Evolutionary conservation across 53 echinoderm and acorn worm species (phyloP).

Genomic region (Antedon mediterranea): DNA sequence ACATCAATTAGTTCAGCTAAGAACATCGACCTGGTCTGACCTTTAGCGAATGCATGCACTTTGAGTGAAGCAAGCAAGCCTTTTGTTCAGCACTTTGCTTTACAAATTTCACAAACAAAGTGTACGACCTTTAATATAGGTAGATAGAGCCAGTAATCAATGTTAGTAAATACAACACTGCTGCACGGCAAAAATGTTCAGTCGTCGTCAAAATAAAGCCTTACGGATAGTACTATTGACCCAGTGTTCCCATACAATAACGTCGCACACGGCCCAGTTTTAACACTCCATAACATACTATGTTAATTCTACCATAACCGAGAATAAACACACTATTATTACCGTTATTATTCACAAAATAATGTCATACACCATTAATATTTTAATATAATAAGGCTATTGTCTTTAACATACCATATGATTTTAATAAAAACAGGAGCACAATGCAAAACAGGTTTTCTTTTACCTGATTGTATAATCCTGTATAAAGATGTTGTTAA

Average conservation of each 20-base stretch:
- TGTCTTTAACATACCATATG: too few species aligned
- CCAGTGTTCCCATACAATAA: not conserved
- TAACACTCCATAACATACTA: not conserved
- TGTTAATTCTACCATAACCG: not conserved
- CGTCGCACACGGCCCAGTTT: not conserved
- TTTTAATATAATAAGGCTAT: too few species aligned
- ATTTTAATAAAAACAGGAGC: too few species aligned
- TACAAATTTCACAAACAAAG: conserved; percentile 1
- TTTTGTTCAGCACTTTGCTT: not conserved
- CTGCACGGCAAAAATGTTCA: not conserved
- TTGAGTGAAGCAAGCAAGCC: not conserved
- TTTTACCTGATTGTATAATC: too few species aligned
- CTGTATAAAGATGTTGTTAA: too few species aligned
- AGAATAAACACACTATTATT: too few species aligned
- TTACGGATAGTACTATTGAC: not conserved
- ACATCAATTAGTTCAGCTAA: conserved; percentile 1
- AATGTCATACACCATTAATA: too few species aligned
- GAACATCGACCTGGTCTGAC: not conserved
- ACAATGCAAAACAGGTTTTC: too few species aligned
- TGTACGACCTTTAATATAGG: conserved; percentile 1
- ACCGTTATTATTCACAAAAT: too few species aligned
- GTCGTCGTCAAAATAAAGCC: not conserved
- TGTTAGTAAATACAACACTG: conserved; percentile 1
- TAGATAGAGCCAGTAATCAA: not conserved
- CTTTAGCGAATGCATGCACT: not conserved